Base-by-base conservation (phyloP, 2,888 invertebrate genomes). In the Xanthia icteritia region DNA sequence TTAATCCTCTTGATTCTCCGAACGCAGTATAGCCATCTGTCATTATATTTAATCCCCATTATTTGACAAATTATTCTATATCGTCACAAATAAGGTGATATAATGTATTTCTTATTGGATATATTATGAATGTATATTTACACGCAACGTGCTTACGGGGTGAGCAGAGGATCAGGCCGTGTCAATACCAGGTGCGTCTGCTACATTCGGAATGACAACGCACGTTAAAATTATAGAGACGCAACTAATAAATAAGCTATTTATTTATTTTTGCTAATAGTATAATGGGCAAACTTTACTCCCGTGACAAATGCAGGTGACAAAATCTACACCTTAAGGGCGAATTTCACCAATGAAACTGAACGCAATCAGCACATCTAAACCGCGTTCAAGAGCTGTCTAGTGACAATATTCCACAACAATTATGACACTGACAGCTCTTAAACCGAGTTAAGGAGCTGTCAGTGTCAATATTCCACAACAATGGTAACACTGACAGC, bases 111-210 rank as follows among this genome's bases (percentile, higher is more conserved):
- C 45, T 73, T 54, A 68, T 68, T 42, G 27, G 64, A 64, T 64
- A 65, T 65, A 48, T 76, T 54, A 61, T 66, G 23, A 70, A 66
- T 85, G 42, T 83, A 81, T 88, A 73, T 82, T 85, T 85, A 65
- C 82, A 88, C 81, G 72, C 79, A 86, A 83, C 87, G 31, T 79
- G 39, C 36, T 79, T 66, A 23, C 65, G 66, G 73, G 70, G 67
- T 68, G 69, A 73, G 82, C 85, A 86, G 83, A 79, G 78, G 76
- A 74, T 48, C 89, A 70, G 81, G 85, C 72, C 86, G 75, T 64
- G 75, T 56, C 78, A 68, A 51, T 60, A 66, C 13, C 82, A 88
- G 88, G 88, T 88, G 88, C 85, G 88, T 88, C 66, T 72, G 83
- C 15, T 51, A 67, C 54, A 75, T 77, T 77, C 45, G 67, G 58